phyloP scores from a whole-genome alignment of 2,113 vertebrate species.

The Limnothrissa miodon region DNA sequence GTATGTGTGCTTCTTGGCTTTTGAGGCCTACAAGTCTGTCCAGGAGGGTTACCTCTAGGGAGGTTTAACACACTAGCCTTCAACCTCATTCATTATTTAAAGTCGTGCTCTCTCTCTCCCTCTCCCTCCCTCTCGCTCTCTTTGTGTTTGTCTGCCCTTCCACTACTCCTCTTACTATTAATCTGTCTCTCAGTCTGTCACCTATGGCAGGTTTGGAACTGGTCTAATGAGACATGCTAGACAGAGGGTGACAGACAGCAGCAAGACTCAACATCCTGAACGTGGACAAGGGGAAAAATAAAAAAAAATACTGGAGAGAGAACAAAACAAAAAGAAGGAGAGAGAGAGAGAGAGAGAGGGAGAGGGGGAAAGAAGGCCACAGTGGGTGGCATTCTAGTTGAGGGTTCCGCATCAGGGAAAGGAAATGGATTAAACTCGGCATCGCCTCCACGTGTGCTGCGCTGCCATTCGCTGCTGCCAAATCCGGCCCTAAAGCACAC shows the following conservation, averaged over 20 bases:
- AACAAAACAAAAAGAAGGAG: constrained; percentile 4
- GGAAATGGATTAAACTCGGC: constrained; percentile 21
- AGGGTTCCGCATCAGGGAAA: constrained; percentile 19
- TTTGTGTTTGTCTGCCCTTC: background rate
- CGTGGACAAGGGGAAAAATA: background rate
- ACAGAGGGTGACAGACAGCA: background rate
- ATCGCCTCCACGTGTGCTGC: background rate
- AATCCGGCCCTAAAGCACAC: background rate
- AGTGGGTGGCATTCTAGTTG: background rate
- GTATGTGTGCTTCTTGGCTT: background rate
- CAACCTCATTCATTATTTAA: constrained; percentile 44
- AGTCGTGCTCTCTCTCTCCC: constrained; percentile 29
- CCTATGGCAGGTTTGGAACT: background rate
- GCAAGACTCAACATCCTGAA: background rate
- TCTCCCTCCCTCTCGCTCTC: background rate
- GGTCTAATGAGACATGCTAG: background rate
- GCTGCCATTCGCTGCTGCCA: background rate
- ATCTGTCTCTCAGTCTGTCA: background rate
- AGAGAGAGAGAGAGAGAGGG: background rate
- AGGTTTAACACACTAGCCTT: constrained; percentile 40
- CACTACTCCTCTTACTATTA: background rate
- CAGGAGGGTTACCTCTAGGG: constrained; percentile 4
- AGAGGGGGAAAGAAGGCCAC: background rate
- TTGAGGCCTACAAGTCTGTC: background rate
- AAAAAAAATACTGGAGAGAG: constrained; percentile 21